A percentile compares a stretch with the other conserved stretches of the same genome.
These are phyloP conservation scores for Oenanthe melanoleuca DNA, from an alignment of 2,113 vertebrate species.

Conservation along the genomic window DNA sequence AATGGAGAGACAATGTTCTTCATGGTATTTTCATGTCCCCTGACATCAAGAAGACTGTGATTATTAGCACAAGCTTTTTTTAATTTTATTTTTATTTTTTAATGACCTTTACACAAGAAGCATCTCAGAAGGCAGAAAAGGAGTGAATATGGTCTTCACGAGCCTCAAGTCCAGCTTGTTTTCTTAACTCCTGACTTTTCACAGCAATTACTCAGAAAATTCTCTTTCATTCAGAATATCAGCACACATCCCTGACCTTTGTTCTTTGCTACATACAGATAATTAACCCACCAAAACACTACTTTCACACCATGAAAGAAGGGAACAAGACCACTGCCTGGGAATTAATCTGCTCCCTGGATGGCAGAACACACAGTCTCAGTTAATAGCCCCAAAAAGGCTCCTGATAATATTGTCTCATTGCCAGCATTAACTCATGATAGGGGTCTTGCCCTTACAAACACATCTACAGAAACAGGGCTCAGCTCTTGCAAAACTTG, in stretches of 20 bases:
- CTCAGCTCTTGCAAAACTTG: not conserved
- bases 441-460: not conserved
- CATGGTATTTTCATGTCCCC: not conserved
- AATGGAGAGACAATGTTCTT: not conserved
- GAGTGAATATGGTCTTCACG: not conserved
- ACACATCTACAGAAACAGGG: not conserved
- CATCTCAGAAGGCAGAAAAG: not conserved
- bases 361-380: not conserved
- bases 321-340: not conserved
- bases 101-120: not conserved
- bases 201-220: not conserved
- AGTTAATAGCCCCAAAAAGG: not conserved
- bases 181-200: not conserved
- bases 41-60: not conserved
- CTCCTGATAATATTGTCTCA: not conserved
- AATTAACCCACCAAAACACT: not conserved
- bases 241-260: not conserved
- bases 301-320: not conserved
- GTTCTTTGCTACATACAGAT: not conserved
- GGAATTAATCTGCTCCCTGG: not conserved
- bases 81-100: not conserved
- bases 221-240: not conserved
- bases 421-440: not conserved
- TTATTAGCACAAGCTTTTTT: not conserved
- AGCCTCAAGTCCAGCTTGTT: not conserved